phyloP scores from a whole-genome alignment of 2,797 vertebrate species.

The Eospalax fontanierii region DNA sequence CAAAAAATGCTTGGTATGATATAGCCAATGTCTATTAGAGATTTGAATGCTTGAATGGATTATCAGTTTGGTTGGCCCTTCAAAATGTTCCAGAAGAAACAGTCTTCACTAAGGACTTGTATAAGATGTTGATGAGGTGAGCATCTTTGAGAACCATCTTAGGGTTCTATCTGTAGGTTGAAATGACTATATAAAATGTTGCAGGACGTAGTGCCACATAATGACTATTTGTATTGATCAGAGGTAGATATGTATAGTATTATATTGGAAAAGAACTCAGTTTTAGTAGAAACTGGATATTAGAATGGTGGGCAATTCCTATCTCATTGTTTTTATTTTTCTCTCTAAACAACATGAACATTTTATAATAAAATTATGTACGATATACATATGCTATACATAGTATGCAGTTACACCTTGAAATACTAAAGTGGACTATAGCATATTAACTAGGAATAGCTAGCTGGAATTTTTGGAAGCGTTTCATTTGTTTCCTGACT shows the following conservation, averaged over 20 bases:
- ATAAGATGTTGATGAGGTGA: background rate
- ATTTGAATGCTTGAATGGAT: no score
- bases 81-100: no score
- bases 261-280: background rate
- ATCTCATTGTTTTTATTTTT: background rate
- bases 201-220: background rate
- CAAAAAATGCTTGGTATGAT: background rate
- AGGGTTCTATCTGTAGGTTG: background rate
- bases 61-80: no score
- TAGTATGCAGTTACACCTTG: background rate
- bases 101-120: no score
- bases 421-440: background rate
- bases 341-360: background rate
- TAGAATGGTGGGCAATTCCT: background rate
- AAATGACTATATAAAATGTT: background rate
- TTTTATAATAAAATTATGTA: background rate
- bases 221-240: background rate
- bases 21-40: background rate
- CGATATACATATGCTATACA: background rate
- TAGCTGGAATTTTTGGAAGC: background rate
- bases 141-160: background rate
- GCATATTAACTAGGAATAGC: background rate
- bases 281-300: background rate
- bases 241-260: background rate
- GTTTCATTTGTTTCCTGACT: slow-evolving; percentile 8